phyloP scores from a whole-genome alignment of 2,797 vertebrate genomes.

The Ctenopoma kingsleyae region DNA sequence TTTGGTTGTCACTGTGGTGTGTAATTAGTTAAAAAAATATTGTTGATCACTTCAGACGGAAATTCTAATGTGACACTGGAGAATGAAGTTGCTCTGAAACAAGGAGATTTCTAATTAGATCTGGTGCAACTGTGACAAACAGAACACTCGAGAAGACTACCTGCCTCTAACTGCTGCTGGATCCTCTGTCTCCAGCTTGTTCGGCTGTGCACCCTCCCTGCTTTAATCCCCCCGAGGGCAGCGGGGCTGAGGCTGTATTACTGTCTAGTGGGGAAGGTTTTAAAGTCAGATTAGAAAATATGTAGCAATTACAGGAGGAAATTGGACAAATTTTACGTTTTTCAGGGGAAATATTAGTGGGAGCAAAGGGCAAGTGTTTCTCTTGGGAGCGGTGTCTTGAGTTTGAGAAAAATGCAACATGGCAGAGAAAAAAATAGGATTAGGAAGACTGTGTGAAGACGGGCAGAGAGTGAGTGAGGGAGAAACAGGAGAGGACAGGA shows the following conservation, averaged over 20 bases:
- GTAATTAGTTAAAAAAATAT: constrained; percentile 4
- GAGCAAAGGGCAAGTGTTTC: constrained; percentile 40
- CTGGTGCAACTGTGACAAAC: constrained; percentile 32
- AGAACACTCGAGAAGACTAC: constrained; percentile 21
- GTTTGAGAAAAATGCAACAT: constrained; percentile 40
- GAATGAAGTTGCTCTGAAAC: constrained; percentile 26
- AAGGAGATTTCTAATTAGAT: constrained; percentile 41
- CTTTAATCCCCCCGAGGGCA: constrained; percentile 48
- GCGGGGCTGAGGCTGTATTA: constrained; percentile 45
- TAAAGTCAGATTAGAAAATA: constrained; percentile 65
- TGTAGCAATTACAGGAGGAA: constrained; percentile 43
- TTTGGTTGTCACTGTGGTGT: background rate
- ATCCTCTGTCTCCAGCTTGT: constrained; percentile 20
- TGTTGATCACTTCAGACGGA: background rate
- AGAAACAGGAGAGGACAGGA: constrained; percentile 14
- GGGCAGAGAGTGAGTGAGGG: constrained; percentile 10
- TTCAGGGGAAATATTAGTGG: background rate
- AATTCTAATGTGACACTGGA: constrained; percentile 33
- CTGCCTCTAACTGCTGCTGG: constrained; percentile 24
- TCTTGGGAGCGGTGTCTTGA: constrained; percentile 1
- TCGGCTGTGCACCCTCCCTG: background rate
- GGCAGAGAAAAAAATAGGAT: constrained; percentile 43
- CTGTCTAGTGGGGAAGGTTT: constrained; percentile 40
- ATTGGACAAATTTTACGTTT: constrained; percentile 28
- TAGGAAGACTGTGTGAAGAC: constrained; percentile 3